These are phyloP conservation scores for Etia nguti DNA, from an alignment of 2,113 vertebrate genomes.

Conservation along the genomic window DNA sequence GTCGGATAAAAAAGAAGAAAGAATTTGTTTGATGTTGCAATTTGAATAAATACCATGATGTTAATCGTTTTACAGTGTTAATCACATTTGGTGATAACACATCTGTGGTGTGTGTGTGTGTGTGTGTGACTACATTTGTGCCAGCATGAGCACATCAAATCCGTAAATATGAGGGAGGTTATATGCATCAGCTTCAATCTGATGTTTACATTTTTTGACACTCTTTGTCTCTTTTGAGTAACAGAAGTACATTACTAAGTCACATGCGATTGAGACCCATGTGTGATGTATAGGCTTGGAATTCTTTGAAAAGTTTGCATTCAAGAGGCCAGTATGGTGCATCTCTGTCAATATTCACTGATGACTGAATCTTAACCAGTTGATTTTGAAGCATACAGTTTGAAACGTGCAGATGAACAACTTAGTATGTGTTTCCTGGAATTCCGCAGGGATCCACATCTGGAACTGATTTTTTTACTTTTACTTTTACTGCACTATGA, in stretches of 20 bases:
- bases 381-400: constrained; percentile 11
- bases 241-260: constrained; percentile 18
- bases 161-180: not conserved
- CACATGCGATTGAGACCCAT: not conserved
- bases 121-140: not conserved
- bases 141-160: not conserved
- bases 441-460: constrained; percentile 54
- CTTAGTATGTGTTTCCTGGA: constrained; percentile 45
- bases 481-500: constrained; percentile 16
- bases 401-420: not conserved
- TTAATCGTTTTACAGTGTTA: constrained; percentile 49
- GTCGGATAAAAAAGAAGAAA: constrained; percentile 34
- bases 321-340: not conserved
- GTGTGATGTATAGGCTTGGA: not conserved
- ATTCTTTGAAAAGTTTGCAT: not conserved
- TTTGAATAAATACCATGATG: constrained; percentile 57
- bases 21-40: constrained; percentile 58
- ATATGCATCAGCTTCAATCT: not conserved
- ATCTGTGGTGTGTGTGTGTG: not conserved
- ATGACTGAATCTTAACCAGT: not conserved
- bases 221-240: constrained; percentile 23
- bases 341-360: not conserved
- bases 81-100: constrained; percentile 41
- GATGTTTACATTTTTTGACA: not conserved
- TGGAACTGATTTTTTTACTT: constrained; percentile 52